Evolutionary conservation across 2,888 invertebrate species (phyloP), one percentile per base, ranked within the genome.

Genomic region (Stomorhina lunata): DNA sequence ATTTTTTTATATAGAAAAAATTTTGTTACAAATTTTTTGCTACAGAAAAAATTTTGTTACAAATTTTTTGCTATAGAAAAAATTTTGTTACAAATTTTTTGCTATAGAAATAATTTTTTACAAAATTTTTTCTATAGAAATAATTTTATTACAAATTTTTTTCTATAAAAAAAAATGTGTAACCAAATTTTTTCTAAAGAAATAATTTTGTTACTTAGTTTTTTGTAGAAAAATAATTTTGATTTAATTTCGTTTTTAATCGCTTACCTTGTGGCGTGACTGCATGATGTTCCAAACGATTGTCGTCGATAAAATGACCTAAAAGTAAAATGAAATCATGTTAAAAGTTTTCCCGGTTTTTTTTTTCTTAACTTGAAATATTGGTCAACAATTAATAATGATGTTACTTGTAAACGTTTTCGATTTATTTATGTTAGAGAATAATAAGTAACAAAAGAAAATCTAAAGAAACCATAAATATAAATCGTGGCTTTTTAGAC

Each of bases 291-390:
- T 91, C 91, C 85, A 92, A 86, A 59, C 91, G 90, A 84, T 90
- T 91, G 86, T 91, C 91, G 84, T 91, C 91, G 79, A 91, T 87
- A 85, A 91, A 89, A 86, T 91, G 91, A 86, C 91, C 91, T 91
- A 68, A 68, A 84, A 83, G 63, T 57, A 77, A 61, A 73, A 69
- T 9, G 3, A 73, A 63, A 65, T 63, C 27, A 59, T 66, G 34
- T 68, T 68, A 29, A 9, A 4, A 10, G 15, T n/a, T 40, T 40
- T 57, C 45, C 15, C 40, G n/a, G 20, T 65, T 27, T 34, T n/a
- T 12, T 43, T 37, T 45, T 1, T n/a, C 15, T 20, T 9, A 20
- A 55, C 55, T 29, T 9, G n/a, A n/a, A n/a, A 53, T 32, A 45
- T n/a, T 48, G 45, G n/a, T n/a, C 43, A 27, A 53, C 43, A 73